Percentiles rank a stretch among this genome's conserved stretches.
Conservation (phyloP, 2,888 invertebrate species). For the Perithous albicinctus region DNA sequence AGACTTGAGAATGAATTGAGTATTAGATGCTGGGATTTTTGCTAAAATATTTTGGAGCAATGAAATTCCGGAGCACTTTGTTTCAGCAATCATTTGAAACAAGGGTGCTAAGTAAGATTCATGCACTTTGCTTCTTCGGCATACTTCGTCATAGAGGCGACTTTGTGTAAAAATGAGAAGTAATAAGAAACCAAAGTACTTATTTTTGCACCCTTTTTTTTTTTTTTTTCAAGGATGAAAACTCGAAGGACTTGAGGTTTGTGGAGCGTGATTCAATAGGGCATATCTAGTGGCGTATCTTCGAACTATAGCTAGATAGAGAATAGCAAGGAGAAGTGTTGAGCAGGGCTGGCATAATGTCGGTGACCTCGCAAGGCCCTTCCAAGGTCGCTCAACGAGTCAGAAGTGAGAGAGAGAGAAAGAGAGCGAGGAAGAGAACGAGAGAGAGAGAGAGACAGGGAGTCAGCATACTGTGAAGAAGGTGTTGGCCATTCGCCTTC, state of each 20-base stretch:
- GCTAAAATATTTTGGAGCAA: no score
- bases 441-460: slow-evolving; percentile 18
- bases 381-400: slow-evolving; percentile 84
- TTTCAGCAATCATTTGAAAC: no score
- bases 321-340: slow-evolving; percentile 46
- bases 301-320: slow-evolving; percentile 51
- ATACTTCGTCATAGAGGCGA: not conserved
- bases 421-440: not conserved
- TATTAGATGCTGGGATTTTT: no score
- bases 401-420: slow-evolving; percentile 49
- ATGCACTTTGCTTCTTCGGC: no score
- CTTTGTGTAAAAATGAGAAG: not conserved
- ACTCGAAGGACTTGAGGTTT: slow-evolving; percentile 2
- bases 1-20: no score
- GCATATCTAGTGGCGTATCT: slow-evolving; percentile 65
- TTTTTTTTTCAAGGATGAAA: not conserved
- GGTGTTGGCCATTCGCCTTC: slow-evolving; percentile 69
- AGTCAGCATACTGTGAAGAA: slow-evolving; percentile 37
- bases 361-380: slow-evolving; percentile 84
- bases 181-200: not conserved
- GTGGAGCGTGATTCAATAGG: slow-evolving; percentile 54
- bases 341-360: slow-evolving; percentile 76
- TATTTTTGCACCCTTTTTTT: not conserved
- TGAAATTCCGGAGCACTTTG: no score
- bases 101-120: no score